phyloP scores from a whole-genome alignment of 2,888 invertebrate species.

The Hanleya hanleyi region DNA sequence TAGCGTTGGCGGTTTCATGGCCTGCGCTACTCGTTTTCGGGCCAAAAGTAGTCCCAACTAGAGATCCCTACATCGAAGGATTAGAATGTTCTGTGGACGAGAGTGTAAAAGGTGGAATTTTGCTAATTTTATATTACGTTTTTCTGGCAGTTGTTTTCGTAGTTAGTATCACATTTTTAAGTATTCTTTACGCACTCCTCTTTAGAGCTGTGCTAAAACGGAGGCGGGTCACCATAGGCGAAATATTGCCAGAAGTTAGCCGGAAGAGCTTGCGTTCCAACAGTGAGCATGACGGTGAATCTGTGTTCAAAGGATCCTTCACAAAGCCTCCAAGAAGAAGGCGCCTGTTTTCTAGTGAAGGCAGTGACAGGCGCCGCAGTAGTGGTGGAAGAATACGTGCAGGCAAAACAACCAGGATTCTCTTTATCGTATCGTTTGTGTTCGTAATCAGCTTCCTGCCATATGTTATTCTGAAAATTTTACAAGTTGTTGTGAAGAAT shows the following conservation, averaged over 20 bases:
- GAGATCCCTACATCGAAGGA: conserved; percentile 41
- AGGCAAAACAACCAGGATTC: conserved; percentile 60
- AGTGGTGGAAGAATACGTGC: conserved; percentile 42
- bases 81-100: conserved; percentile 65
- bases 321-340: not conserved
- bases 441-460: conserved; percentile 65
- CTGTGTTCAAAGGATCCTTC: not conserved
- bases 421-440: conserved; percentile 62
- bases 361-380: not conserved
- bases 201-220: conserved; percentile 57
- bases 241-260: conserved; percentile 23
- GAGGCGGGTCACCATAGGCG: conserved; percentile 52
- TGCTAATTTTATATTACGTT: conserved; percentile 61
- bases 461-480: conserved; percentile 58
- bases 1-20: conserved; percentile 57
- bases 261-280: conserved; percentile 20
- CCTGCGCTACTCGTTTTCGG: conserved; percentile 62
- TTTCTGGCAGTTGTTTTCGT: conserved; percentile 61
- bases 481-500: conserved; percentile 56
- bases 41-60: conserved; percentile 43
- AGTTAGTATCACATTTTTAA: conserved; percentile 55
- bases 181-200: conserved; percentile 57
- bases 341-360: not conserved
- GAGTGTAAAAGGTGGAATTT: conserved; percentile 52
- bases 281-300: conserved; percentile 13